These are phyloP conservation scores for Sminthurinus aureus DNA, from an alignment of 2,888 invertebrate species.

Conservation along the genomic window DNA sequence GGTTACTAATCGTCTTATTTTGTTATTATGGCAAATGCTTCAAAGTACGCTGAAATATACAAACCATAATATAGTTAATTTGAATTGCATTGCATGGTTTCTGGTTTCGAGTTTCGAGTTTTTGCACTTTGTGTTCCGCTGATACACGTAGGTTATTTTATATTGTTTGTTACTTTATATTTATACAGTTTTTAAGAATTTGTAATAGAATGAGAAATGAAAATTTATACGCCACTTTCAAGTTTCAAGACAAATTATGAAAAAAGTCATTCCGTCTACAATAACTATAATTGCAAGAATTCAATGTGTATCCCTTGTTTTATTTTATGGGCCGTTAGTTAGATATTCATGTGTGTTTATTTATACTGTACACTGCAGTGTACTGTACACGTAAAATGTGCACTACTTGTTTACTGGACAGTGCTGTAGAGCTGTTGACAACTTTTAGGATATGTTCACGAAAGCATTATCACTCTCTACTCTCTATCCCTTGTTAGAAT, in stretches of 20 bases:
- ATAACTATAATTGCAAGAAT: background rate
- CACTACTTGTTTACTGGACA: conserved; percentile 22
- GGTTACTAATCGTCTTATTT: too few species aligned
- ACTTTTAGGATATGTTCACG: background rate
- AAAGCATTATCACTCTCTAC: background rate
- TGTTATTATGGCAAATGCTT: too few species aligned
- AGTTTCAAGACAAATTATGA: conserved; percentile 2
- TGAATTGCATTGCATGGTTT: too few species aligned
- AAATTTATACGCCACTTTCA: background rate
- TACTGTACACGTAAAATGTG: conserved; percentile 1
- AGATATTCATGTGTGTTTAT: background rate
- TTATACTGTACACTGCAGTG: background rate
- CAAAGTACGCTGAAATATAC: too few species aligned
- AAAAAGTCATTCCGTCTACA: background rate
- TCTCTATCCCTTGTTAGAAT: background rate
- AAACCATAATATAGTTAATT: too few species aligned
- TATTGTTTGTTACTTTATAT: background rate
- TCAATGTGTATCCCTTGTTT: too few species aligned
- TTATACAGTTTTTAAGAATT: background rate
- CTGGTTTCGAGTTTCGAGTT: too few species aligned
- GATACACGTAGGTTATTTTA: background rate
- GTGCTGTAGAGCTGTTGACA: conserved; percentile 24
- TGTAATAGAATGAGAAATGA: too few species aligned
- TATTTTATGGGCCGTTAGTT: conserved; percentile 16
- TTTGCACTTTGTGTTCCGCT: background rate